Base-by-base conservation (phyloP, 92 coral and sea anemone species). In the Paragorgia papillata region DNA sequence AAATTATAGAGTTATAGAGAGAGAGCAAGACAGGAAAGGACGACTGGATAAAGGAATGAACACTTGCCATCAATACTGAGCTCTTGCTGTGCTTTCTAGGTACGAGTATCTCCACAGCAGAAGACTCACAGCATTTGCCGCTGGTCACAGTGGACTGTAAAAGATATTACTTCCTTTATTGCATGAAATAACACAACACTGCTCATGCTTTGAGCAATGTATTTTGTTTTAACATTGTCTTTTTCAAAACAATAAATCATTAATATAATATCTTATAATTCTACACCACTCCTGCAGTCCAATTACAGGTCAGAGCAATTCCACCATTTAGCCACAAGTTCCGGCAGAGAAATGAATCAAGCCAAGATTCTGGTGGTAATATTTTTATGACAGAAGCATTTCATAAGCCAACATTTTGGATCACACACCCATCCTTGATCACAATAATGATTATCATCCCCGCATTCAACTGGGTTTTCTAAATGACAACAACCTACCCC, bases 361-460 rank as follows among this genome's bases (percentile, higher is more conserved):
- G 7, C 28, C 62, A 31, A 56, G 31, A 22, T 17, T 56, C 2
- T 1, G 30, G 15, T 17, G 1, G 62, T 13, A 3, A 56, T 17
- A 17, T 56, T 56, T 31, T 56, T 56, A 28, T 56, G 33, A 56
- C 62, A 56, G 22, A 56, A 56, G 17, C 97, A 92, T 22, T 82
- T 79, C 31, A 85, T 62, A 21, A 88, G 70, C 62, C 78, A 82
- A 25, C 97, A 92, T 46, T 66, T 79, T 0, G 84, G 80, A 1
- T 94, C 85, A 56, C 96, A 92, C 10, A 59, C 77, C 24, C 87
- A 71, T 3, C 96, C 97, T 75, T 70, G 55, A 14, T 89, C 87
- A 48, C 97, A 92, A 64, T 94, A 92, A 27, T 92, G 97, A 92
- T 94, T 89, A 44, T 76, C 85, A 58, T 92, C 97, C 0, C 88